Percentiles rank a stretch among this genome's conserved stretches.
Evolutionary conservation across 2,797 vertebrate species (phyloP).

Genomic region (Momotus momota): DNA sequence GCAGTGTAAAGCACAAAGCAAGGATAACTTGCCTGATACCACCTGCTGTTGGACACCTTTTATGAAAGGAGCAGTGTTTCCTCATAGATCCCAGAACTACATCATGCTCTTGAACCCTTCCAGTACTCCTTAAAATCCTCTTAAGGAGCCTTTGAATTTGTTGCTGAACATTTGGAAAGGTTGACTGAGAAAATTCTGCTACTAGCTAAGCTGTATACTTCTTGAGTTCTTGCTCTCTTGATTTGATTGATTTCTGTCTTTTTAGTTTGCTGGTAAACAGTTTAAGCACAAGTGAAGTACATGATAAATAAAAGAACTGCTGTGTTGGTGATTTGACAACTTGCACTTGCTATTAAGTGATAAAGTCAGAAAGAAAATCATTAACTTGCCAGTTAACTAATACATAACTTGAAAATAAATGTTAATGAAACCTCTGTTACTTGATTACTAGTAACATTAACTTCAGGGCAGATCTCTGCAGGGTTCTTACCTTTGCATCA

Average conservation of each 20-base stretch:
- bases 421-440: background rate
- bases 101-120: background rate
- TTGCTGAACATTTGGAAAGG: background rate
- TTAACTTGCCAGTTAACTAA: conserved; percentile 11
- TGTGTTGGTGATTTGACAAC: background rate
- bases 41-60: background rate
- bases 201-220: background rate
- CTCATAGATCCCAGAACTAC: background rate
- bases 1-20: background rate
- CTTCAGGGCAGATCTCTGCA: background rate
- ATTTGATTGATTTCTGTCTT: background rate
- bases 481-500: background rate
- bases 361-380: background rate
- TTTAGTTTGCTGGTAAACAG: background rate
- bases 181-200: background rate
- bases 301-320: background rate
- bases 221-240: background rate
- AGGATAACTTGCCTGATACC: background rate
- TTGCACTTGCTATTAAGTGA: background rate
- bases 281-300: background rate
- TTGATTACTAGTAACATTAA: background rate
- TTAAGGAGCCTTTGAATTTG: background rate
- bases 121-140: background rate
- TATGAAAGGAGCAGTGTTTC: background rate
- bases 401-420: background rate